Base-by-base conservation (phyloP, 2,113 vertebrate genomes). In the Myotis davidii region DNA sequence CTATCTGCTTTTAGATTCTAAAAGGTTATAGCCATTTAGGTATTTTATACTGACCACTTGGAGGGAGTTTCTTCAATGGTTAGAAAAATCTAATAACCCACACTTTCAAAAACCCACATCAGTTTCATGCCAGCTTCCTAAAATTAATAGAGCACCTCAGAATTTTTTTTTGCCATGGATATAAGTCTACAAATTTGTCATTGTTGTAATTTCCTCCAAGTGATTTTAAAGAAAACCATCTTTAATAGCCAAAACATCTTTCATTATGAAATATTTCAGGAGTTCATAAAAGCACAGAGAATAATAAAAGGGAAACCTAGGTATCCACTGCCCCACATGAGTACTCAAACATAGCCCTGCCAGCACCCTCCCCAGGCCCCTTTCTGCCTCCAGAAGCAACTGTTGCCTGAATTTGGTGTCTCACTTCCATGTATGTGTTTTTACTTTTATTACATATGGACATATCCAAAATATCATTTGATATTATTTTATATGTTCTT, bases 241-340 rank as follows among this genome's bases (percentile, higher is more conserved):
- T 90, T 83, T 42, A 94, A 65, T 34, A 88, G 45, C 34, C 37
- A 56, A 67, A 85, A 54, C 84, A 64, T 56, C 78, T 83, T 88
- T 82, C 83, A 89, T 59, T 73, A 42, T 70, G 76, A 97, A 95
- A 52, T 76, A 90, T 90, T 94, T 61, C 59, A 77, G 76, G 29
- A 73, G 17, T 54, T 84, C 45, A 42, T 72, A 73, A 86, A 94
- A 85, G 37, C 14, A 48, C 3, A 76, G 78, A 79, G 13, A 83
- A 76, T 74, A 84, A 61, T 54, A 86, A 52, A 91, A 88, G 45
- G 37, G 69, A 95, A 84, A 78, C 32, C 29, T 25, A 9, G 3
- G 17, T 29, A 56, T 42, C 34, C 16, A 61, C 12, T 21, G 48
- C 2, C 21, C 9, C 5, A 5, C 12, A 8, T 81, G 61, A 87